Conservation (phyloP, 2,113 vertebrate species). For the Stictonetta naevosa region DNA sequence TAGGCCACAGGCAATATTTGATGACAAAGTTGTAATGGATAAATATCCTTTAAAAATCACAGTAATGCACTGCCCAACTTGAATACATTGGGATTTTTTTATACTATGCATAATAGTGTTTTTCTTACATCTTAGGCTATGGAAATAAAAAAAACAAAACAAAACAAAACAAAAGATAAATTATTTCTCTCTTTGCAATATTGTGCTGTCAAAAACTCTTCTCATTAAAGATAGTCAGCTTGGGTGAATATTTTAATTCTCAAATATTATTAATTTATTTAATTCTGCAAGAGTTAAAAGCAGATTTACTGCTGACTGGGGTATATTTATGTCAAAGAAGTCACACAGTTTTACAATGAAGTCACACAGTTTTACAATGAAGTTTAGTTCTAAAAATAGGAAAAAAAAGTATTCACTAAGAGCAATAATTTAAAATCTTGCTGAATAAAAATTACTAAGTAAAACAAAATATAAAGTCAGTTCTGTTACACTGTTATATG, state of each 20-base stretch:
- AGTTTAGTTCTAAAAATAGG: not conserved
- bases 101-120: conserved; percentile 3
- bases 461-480: not conserved
- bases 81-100: conserved; percentile 56
- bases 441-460: not conserved
- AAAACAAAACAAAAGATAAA: not conserved
- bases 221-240: not conserved
- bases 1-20: conserved; percentile 82
- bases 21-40: conserved; percentile 82
- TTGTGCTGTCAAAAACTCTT: not conserved
- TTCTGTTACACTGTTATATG: not conserved
- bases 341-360: not conserved
- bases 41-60: conserved; percentile 80
- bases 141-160: not conserved
- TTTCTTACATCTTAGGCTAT: conserved; percentile 15
- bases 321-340: not conserved
- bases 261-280: not conserved
- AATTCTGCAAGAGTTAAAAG: not conserved
- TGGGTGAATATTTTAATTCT: not conserved
- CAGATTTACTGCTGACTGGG: not conserved
- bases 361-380: not conserved
- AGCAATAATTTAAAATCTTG: not conserved
- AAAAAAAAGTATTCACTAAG: not conserved
- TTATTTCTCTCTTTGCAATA: not conserved
- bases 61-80: conserved; percentile 58